Base-by-base conservation (phyloP, 1,140 invertebrate genomes). In the Bombus impatiens region DNA sequence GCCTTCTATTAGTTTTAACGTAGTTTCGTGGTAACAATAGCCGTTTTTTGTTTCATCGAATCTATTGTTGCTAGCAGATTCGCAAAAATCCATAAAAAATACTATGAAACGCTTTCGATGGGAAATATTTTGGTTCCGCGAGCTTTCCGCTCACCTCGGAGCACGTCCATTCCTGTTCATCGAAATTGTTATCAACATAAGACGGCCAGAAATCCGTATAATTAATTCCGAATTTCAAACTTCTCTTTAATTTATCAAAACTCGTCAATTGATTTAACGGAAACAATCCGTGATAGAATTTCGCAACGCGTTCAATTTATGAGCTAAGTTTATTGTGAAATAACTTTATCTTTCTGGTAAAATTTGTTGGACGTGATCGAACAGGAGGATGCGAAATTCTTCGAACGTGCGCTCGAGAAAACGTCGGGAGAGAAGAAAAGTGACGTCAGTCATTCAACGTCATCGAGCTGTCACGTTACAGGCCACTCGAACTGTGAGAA, bases 401-500 rank as follows among this genome's bases (percentile, higher is more conserved):
- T 44, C 42, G 22, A 10, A 2, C 32, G 10, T 3, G 35, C 9
- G 18, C 32, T 79, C 35, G 65, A 72, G 57, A 25, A 32, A 57
- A 42, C 8, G 18, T 35, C 3, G n/a, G 25, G 3, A 71, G 62
- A 15, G 32, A 70, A 42, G 65, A 71, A 84, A 84, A 78, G 67
- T 53, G 42, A 53, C 42, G 78, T 85, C 84, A 47, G 78, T 85
- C 78, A 75, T 74, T 81, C 70, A 72, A 62, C 42, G 78, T 74
- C 78, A 67, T 74, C 57, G 68, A 0, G 15, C 25, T 59, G 67
- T 79, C 57, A 35, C 67, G 35, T 40, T 18, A 47, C 67, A n/a
- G 32, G 15, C 22, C 77, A 35, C 57, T 62, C 32, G 72, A 70
- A 65, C n/a, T 62, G 40, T 5, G 10, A 65, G n/a, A 53, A 86